Conservation (phyloP, 1,140 invertebrate species). For the Trialeurodes vaporariorum region DNA sequence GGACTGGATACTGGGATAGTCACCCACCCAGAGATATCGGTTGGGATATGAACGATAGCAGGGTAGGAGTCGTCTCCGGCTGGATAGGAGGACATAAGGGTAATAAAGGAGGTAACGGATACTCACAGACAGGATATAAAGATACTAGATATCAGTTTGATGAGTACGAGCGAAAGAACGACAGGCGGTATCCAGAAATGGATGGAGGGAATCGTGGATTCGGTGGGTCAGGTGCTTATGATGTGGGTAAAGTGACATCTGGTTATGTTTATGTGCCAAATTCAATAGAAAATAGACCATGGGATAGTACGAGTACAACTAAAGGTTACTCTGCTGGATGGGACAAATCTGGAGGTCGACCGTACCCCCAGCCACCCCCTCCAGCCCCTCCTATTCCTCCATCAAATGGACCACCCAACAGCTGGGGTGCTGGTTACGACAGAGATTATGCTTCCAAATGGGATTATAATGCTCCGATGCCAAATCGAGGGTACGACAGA, state of each 20-base stretch:
- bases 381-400: too few relatives aligned
- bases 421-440: background rate
- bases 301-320: background rate
- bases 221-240: conserved; percentile 13
- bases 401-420: background rate
- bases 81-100: conserved; percentile 14
- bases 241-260: conserved; percentile 9
- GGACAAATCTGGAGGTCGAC: too few relatives aligned
- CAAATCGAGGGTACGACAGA: conserved; percentile 9
- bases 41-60: conserved; percentile 14
- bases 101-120: background rate
- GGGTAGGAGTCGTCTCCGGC: conserved; percentile 11
- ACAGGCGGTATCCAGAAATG: too few relatives aligned
- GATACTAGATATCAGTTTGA: too few relatives aligned
- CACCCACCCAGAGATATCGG: conserved; percentile 18
- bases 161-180: conserved; percentile 7
- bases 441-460: background rate
- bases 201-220: conserved; percentile 4
- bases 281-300: background rate
- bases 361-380: too few relatives aligned
- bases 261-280: conserved; percentile 8
- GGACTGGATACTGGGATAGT: conserved; percentile 17
- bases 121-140: background rate
- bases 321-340: background rate
- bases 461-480: conserved; percentile 2